Percentiles rank a stretch among this genome's conserved stretches.
Conservation (phyloP, 2,113 vertebrate species). For the Lanius collurio region DNA sequence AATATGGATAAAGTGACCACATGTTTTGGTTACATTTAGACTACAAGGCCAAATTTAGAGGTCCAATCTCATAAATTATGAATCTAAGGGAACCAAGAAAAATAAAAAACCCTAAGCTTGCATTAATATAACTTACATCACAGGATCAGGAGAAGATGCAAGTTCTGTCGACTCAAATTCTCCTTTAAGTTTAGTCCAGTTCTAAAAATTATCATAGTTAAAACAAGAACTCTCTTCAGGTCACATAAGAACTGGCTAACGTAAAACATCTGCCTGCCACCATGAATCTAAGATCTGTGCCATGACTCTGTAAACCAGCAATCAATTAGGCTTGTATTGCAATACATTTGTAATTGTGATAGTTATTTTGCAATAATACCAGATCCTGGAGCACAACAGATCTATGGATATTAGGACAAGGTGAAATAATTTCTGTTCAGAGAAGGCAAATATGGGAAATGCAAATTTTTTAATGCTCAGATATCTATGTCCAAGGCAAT, state of each 20-base stretch:
- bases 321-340: neutral
- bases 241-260: neutral
- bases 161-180: neutral
- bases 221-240: neutral
- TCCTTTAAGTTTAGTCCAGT: neutral
- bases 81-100: neutral
- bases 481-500: neutral
- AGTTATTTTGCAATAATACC: neutral
- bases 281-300: neutral
- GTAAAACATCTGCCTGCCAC: neutral
- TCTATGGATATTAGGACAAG: neutral
- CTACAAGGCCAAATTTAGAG: neutral
- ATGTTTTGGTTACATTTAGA: neutral
- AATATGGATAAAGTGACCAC: neutral
- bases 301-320: neutral
- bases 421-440: neutral
- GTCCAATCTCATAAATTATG: neutral
- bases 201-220: neutral
- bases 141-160: neutral
- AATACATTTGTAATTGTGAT: neutral
- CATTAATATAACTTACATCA: neutral
- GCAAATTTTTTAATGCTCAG: neutral
- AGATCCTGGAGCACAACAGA: neutral
- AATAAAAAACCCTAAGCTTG: neutral
- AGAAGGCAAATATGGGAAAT: neutral